Evolutionary conservation across 1,140 invertebrate genomes (phyloP).

Genomic region (Drosophila ogumai): DNA sequence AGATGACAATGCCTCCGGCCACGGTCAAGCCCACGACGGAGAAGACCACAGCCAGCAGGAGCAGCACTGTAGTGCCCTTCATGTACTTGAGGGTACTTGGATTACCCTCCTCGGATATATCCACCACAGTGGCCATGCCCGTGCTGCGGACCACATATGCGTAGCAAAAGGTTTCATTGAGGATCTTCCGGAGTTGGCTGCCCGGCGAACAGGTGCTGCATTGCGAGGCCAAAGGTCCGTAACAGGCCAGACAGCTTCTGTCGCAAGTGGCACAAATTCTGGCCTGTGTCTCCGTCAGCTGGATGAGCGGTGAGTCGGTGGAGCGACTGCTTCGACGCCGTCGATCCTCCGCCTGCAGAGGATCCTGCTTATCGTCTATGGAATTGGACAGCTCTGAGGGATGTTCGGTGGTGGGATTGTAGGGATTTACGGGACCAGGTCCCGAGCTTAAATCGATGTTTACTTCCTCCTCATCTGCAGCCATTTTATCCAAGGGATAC

Average conservation of each 20-base stretch:
- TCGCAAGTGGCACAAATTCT: conserved; percentile 63
- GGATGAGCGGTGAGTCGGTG: neutral
- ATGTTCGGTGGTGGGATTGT: conserved; percentile 8
- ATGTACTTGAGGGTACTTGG: conserved; percentile 26
- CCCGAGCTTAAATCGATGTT: neutral
- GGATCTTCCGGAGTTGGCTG: conserved; percentile 67
- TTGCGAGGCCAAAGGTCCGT: conserved; percentile 60
- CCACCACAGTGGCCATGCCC: conserved; percentile 56
- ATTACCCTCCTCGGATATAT: conserved; percentile 28
- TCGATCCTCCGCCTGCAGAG: conserved; percentile 69
- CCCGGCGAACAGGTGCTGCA: conserved; percentile 72
- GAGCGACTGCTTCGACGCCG: conserved; percentile 27
- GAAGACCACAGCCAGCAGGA: conserved; percentile 44
- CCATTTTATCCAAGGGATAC: conserved; percentile 42
- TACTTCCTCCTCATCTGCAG: conserved; percentile 1
- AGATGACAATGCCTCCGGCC: conserved; percentile 44
- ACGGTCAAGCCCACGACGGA: conserved; percentile 48
- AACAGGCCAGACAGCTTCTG: conserved; percentile 62
- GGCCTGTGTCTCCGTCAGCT: conserved; percentile 28
- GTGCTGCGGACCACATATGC: conserved; percentile 76
- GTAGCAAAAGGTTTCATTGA: conserved; percentile 72
- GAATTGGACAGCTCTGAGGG: conserved; percentile 15
- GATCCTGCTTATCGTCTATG: conserved; percentile 51
- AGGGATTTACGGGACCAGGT: neutral
- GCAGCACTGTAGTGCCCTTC: conserved; percentile 40